These are phyloP conservation scores for Episyrphus balteatus DNA, from an alignment of 1,140 invertebrate genomes.

Conservation along the genomic window DNA sequence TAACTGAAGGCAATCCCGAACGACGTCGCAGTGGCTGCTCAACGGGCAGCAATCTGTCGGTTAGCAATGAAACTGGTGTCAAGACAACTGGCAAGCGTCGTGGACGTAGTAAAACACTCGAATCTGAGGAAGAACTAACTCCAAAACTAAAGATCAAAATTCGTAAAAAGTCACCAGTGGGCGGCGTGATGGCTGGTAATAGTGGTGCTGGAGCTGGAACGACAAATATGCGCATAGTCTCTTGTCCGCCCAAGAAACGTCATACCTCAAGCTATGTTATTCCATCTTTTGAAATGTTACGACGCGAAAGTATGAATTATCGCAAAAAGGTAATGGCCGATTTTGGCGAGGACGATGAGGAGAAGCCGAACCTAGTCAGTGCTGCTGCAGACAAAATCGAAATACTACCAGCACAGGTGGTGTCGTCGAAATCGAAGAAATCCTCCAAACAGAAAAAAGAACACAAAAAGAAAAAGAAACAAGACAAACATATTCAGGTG, in stretches of 20 bases:
- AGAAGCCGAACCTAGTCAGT: conserved; percentile 31
- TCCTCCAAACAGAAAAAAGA: conserved; percentile 40
- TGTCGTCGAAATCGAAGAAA: conserved; percentile 34
- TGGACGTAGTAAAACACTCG: conserved; percentile 33
- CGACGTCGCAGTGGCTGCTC: conserved; percentile 37
- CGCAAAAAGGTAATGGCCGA: conserved; percentile 71
- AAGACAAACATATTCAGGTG: conserved; percentile 37
- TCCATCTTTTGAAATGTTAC: conserved; percentile 63
- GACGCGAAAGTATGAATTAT: conserved; percentile 77
- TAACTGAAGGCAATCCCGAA: conserved; percentile 6
- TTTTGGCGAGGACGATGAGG: conserved; percentile 58
- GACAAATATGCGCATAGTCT: conserved; percentile 20
- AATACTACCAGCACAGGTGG: not conserved
- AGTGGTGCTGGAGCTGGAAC: conserved; percentile 34
- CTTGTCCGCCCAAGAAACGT: conserved; percentile 67
- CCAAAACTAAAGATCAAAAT: conserved; percentile 80
- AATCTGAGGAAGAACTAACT: conserved; percentile 38
- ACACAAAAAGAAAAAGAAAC: conserved; percentile 55
- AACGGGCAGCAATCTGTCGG: conserved; percentile 28
- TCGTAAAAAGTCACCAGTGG: conserved; percentile 36
- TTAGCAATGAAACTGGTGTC: conserved; percentile 20
- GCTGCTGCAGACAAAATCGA: conserved; percentile 5
- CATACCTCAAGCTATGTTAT: conserved; percentile 48
- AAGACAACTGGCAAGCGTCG: conserved; percentile 31
- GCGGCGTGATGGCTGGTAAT: conserved; percentile 27